A percentile compares a stretch with the other conserved stretches of the same genome.
These are phyloP conservation scores for Alcis repandata DNA, from an alignment of 2,888 invertebrate species.

Conservation along the genomic window DNA sequence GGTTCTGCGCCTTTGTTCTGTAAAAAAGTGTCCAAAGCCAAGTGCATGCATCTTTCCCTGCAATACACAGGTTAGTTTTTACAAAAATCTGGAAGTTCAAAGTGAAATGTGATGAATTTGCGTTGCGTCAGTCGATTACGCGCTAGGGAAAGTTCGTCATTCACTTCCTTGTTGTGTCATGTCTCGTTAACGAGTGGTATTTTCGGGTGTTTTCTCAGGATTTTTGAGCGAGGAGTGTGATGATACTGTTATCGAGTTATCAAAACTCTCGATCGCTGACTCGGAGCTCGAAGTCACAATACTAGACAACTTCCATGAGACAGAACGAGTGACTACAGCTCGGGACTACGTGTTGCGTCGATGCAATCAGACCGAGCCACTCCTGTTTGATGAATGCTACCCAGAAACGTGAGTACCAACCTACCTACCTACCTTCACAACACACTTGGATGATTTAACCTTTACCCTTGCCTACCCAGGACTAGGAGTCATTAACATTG, in stretches of 20 bases:
- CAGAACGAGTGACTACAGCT: conserved; percentile 72
- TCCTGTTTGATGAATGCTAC: conserved; percentile 89
- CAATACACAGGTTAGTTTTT: conserved; percentile 82
- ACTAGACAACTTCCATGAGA: conserved; percentile 77
- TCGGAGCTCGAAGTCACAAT: conserved; percentile 78
- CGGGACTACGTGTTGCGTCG: conserved; percentile 87
- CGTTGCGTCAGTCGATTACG: conserved; percentile 69
- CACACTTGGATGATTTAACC: not conserved
- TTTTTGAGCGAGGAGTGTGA: conserved; percentile 86
- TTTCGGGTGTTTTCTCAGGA: conserved; percentile 69
- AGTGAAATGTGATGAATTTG: conserved; percentile 40
- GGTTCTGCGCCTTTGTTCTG: conserved; percentile 82
- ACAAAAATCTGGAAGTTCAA: conserved; percentile 27
- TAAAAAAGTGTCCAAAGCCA: conserved; percentile 83
- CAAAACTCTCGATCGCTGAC: conserved; percentile 83
- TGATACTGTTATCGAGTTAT: conserved; percentile 85
- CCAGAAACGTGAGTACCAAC: conserved; percentile 85
- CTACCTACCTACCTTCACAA: not conserved
- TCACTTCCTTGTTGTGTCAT: conserved; percentile 81
- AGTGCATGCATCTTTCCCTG: conserved; percentile 87
- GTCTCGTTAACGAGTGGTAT: conserved; percentile 48
- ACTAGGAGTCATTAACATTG: conserved; percentile 35
- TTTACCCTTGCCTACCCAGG: conserved; percentile 15
- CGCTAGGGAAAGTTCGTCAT: conserved; percentile 77
- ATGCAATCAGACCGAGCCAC: conserved; percentile 88